These are phyloP conservation scores for Mesoclemmys tuberculata DNA, from an alignment of 2,113 vertebrate genomes.

Conservation along the genomic window DNA sequence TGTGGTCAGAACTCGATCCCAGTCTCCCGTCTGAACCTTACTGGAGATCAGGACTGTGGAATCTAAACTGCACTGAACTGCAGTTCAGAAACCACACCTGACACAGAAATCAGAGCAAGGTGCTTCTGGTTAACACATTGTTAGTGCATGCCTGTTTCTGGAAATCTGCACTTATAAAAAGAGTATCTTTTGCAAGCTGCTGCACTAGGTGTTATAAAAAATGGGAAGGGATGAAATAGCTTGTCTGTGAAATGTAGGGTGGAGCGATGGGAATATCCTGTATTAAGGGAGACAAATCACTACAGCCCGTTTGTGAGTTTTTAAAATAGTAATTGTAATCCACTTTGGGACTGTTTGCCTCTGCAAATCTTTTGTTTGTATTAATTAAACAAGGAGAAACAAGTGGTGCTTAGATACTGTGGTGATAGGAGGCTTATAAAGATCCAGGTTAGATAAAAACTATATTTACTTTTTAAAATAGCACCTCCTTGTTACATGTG, in stretches of 20 bases:
- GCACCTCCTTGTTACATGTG: not conserved
- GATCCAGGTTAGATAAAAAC: not conserved
- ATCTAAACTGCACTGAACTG: accelerated
- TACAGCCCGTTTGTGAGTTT: not conserved
- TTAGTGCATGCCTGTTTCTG: accelerated
- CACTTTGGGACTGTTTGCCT: too few species aligned
- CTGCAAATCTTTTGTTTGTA: accelerated
- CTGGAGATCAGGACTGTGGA: not conserved
- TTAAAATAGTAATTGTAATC: accelerated
- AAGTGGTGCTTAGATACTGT: not conserved
- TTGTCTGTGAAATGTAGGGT: not conserved
- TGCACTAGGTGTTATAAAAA: not conserved
- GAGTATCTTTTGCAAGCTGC: accelerated
- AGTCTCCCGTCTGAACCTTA: not conserved
- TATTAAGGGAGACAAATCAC: not conserved
- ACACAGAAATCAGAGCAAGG: not conserved
- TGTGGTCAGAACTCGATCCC: not conserved
- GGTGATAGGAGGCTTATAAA: not conserved
- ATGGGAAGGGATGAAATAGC: not conserved
- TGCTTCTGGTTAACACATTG: accelerated
- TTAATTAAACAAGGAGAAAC: not conserved
- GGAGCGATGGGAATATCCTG: not conserved
- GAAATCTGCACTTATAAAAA: not conserved
- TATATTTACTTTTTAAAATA: not conserved
- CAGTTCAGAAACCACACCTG: not conserved